Conservation (phyloP, 2,113 vertebrate genomes). For the Tiliqua scincoides region DNA sequence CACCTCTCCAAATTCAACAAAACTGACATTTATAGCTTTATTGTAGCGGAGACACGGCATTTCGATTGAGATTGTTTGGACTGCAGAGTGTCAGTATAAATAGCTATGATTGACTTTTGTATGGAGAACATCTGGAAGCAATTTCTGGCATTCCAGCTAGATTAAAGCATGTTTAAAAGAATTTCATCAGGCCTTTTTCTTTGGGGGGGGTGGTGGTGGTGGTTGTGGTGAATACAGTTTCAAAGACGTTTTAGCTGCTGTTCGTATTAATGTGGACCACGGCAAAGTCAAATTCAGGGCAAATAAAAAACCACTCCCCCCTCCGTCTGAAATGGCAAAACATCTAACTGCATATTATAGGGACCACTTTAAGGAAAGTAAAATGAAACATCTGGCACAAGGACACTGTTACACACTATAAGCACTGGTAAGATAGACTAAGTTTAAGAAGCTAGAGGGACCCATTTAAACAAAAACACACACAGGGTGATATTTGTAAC, state of each 20-base stretch:
- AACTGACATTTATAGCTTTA: constrained; percentile 84
- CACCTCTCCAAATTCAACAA: constrained; percentile 85
- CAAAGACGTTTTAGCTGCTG: constrained; percentile 84
- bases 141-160: constrained; percentile 87
- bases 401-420: constrained; percentile 25
- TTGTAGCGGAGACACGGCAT: constrained; percentile 81
- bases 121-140: constrained; percentile 86
- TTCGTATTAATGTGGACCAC: constrained; percentile 80
- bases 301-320: constrained; percentile 67
- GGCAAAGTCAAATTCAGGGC: constrained; percentile 87
- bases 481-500: background rate
- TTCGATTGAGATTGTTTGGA: constrained; percentile 85
- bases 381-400: constrained; percentile 44
- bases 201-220: too few species aligned
- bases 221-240: constrained; percentile 85
- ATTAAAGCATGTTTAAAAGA: constrained; percentile 86
- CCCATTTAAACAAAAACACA: background rate
- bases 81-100: constrained; percentile 86
- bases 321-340: constrained; percentile 71
- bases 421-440: constrained; percentile 40
- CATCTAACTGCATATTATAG: constrained; percentile 58
- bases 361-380: constrained; percentile 54
- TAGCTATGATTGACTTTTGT: constrained; percentile 87
- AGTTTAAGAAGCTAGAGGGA: constrained; percentile 41
- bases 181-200: constrained; percentile 75